Base-by-base conservation (phyloP, 1,140 invertebrate species). In the Drosophila ficusphila region DNA sequence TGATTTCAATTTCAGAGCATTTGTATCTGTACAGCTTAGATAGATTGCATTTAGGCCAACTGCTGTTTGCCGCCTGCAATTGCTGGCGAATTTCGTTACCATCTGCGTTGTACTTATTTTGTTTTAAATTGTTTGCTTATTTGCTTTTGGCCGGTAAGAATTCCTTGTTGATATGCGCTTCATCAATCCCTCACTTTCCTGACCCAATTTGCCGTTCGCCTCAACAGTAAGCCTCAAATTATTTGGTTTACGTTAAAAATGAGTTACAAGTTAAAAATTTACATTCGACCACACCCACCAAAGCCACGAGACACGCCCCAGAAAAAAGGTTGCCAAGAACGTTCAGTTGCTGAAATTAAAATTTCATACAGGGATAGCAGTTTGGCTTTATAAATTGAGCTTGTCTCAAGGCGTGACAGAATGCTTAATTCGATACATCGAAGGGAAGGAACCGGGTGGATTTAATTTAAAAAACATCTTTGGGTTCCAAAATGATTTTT, bases 181-280 rank as follows among this genome's bases (percentile, higher is more conserved):
- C 69, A 83, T 78, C 53, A 74, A 74, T 60, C 52, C 64, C 16
- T 49, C 58, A 83, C 70, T 79, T 83, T 62, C 23, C 69, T 85
- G 81, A 86, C 76, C 81, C 81, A 86, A 81, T 85, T 85, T 60
- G 67, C 76, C 72, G 72, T 69, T 49, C 53, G 39, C 12, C 34
- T 29, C 36, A 52, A 46, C 53, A 31, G 33, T 33, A 42, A 19
- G 51, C 34, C 46, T 52, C 65, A 76, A 46, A 57, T 73, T 76
- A 69, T 85, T 86, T 86, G 86, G 67, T 85, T 85, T 85, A 81
- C 81, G 68, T 85, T 86, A 86, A 79, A 86, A 85, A 86, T 85
- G 81, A 85, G 81, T 85, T 85, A 86, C 81, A 85, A 76, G 81
- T 79, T 79, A 53, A 85, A 85, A 79, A 86, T 86, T 85, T 85